A percentile compares a stretch with the other conserved stretches of the same genome.
These are phyloP conservation scores for Calephelis nemesis DNA, from an alignment of 1,140 invertebrate genomes.

Conservation along the genomic window DNA sequence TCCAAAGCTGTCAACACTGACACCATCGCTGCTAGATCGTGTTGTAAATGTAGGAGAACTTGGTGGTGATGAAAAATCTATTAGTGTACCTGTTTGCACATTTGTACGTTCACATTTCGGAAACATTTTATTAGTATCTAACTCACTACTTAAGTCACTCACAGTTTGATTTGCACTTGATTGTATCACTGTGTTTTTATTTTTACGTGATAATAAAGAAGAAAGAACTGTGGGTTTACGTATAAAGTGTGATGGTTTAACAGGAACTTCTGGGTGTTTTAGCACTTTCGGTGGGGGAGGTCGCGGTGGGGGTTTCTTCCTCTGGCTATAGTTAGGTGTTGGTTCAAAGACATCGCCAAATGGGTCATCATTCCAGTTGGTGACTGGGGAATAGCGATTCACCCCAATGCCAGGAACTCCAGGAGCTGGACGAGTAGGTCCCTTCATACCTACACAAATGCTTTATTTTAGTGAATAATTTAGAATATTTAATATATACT, in stretches of 20 bases:
- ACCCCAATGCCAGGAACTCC: constrained; percentile 49
- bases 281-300: constrained; percentile 77
- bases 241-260: constrained; percentile 71
- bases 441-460: constrained; percentile 64
- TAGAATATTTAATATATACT: no score
- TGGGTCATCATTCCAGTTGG: constrained; percentile 71
- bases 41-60: constrained; percentile 87
- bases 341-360: constrained; percentile 77
- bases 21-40: constrained; percentile 85
- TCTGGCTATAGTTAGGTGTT: constrained; percentile 56
- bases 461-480: no score
- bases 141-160: constrained; percentile 68
- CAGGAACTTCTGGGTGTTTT: constrained; percentile 59
- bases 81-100: constrained; percentile 75
- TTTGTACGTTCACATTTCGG: constrained; percentile 71
- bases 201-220: constrained; percentile 63
- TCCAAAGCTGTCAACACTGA: constrained; percentile 87
- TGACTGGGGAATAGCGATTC: constrained; percentile 65
- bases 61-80: constrained; percentile 83
- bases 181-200: constrained; percentile 51
- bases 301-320: constrained; percentile 77
- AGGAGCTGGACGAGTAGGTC: constrained; percentile 67
- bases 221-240: constrained; percentile 76
- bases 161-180: constrained; percentile 40
- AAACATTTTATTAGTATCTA: constrained; percentile 63